Evolutionary conservation across 2,797 vertebrate species (phyloP), one percentile per base, ranked within the genome.

Genomic region (Sylvilagus floridanus): DNA sequence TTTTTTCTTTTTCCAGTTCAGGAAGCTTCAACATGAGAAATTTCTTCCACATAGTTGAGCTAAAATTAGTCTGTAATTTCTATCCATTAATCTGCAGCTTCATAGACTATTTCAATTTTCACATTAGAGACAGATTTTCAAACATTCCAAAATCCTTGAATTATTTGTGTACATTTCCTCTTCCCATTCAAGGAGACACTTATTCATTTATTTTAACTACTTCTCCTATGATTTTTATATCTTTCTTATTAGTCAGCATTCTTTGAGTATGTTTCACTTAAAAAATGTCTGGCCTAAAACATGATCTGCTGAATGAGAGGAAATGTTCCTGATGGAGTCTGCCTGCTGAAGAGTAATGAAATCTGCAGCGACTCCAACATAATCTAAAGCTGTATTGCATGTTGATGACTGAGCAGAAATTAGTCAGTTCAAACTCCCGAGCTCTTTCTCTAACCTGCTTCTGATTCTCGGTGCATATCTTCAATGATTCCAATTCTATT

Each of bases 51-150:
- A 42, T 12, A 50, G 69, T 68, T 68, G 30, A 78, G 6, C 28
- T 81, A 84, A 81, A 63, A 12, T 28, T 47, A 24, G 16, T 81
- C n/a, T 84, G 1, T 65, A 73, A 77, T 77, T 92, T 84, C 5
- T 52, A 19, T 77, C 42, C 24, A 50, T 50, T 47, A 47, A 77
- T 72, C 32, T 32, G 32, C 6, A 90, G 16, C 11, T 47, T 54
- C 52, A 60, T 4, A 84, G 11, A 42, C 1, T 72, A 42, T 0
- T 65, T 35, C 60, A 54, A 19, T 72, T 92, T 81, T 88, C 47
- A 24, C 17, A 54, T 57, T 72, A 95, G 79, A 63, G 47, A 28
- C 7, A 62, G 14, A 84, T 86, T 88, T 93, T 92, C 73, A 75
- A 78, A 52, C 24, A 82, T 73, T 85, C 19, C 24, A 26, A 87